These are phyloP conservation scores for Acanthococcus lagerstroemiae DNA, from an alignment of 2,888 invertebrate species.

Conservation along the genomic window DNA sequence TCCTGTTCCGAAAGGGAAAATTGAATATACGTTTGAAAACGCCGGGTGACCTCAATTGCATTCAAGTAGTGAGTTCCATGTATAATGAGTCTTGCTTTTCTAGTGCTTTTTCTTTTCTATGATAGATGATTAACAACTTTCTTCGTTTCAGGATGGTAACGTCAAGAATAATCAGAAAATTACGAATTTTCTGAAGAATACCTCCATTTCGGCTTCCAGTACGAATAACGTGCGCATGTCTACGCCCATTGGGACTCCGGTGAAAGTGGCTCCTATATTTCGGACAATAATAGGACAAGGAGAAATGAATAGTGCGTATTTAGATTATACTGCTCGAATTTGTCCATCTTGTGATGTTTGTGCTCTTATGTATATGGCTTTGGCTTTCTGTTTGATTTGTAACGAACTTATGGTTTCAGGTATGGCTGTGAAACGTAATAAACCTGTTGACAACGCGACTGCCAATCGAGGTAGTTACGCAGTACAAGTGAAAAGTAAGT, in stretches of 20 bases:
- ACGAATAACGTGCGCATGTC: neutral
- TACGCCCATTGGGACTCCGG: neutral
- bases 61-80: slow-evolving; percentile 9
- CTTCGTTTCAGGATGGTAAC: slow-evolving; percentile 1
- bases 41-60: slow-evolving; percentile 20
- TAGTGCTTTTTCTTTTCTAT: too few species aligned
- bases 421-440: slow-evolving; percentile 26
- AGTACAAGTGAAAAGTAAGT: slow-evolving; percentile 12
- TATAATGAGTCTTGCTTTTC: too few species aligned
- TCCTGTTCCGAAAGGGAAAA: slow-evolving; percentile 54
- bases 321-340: neutral
- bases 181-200: slow-evolving; percentile 1
- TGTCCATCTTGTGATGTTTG: neutral
- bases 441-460: slow-evolving; percentile 6
- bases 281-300: slow-evolving; percentile 10
- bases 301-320: slow-evolving; percentile 12
- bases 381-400: neutral
- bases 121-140: neutral
- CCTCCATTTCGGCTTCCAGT: neutral
- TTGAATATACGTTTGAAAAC: slow-evolving; percentile 51
- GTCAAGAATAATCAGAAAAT: slow-evolving; percentile 9
- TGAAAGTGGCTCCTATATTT: slow-evolving; percentile 17
- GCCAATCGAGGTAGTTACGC: slow-evolving; percentile 12
- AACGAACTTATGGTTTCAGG: neutral
- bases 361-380: neutral